These are phyloP conservation scores for Campoletis raptor DNA, from an alignment of 2,888 invertebrate genomes.

Conservation along the genomic window DNA sequence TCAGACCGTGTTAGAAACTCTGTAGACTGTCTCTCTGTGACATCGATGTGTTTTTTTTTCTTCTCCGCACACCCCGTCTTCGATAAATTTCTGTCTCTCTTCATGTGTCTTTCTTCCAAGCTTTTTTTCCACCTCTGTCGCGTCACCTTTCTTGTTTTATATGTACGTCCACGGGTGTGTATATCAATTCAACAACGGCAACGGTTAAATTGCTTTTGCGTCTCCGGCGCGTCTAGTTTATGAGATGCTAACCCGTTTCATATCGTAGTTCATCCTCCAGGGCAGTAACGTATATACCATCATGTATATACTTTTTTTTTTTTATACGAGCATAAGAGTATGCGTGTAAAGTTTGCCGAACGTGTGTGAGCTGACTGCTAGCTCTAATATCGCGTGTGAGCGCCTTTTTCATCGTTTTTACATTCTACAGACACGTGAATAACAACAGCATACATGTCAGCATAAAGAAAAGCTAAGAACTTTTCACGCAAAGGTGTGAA, in stretches of 20 bases:
- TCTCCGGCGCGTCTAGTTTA: constrained; percentile 77
- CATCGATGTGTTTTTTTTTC: background rate
- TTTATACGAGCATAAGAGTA: background rate
- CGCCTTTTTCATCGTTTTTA: constrained; percentile 24
- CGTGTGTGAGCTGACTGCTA: constrained; percentile 16
- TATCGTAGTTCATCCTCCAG: constrained; percentile 69
- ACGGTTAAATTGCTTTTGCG: constrained; percentile 81
- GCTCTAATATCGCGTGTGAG: constrained; percentile 23
- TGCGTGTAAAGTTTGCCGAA: constrained; percentile 30
- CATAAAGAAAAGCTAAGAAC: constrained; percentile 33
- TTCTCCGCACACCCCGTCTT: constrained; percentile 53
- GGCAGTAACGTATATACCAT: constrained; percentile 57
- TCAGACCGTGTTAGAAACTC: constrained; percentile 17
- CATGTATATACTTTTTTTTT: background rate
- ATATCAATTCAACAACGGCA: constrained; percentile 79
- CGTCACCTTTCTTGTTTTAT: constrained; percentile 72
- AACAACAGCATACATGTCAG: constrained; percentile 61
- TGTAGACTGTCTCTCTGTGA: background rate
- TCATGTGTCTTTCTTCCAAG: constrained; percentile 47
- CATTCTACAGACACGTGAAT: constrained; percentile 56
- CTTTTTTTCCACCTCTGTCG: constrained; percentile 34
- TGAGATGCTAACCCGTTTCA: constrained; percentile 75
- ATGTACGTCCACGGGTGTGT: constrained; percentile 75
- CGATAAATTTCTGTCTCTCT: constrained; percentile 50
- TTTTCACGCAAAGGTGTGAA: constrained; percentile 45